Evolutionary conservation across 30 jellyfish, hydroid and myxozoan genomes (phyloP).

Genomic region (Aurelia sp.): DNA sequence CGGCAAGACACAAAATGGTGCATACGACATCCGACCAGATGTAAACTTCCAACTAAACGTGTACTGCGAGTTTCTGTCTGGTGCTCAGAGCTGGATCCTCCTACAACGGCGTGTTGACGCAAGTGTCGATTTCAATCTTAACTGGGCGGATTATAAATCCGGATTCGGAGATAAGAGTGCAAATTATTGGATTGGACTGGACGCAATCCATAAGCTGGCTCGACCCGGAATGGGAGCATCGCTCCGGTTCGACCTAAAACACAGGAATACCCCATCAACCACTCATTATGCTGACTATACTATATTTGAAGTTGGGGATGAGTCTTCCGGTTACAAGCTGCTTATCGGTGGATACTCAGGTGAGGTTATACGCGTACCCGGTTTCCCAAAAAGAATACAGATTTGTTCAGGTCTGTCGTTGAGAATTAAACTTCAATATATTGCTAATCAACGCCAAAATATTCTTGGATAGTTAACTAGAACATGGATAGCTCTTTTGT

Average conservation of each 20-base stretch:
- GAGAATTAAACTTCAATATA: no score
- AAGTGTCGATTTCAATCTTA: constrained; percentile 13
- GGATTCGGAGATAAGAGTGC: constrained; percentile 28
- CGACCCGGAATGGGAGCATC: constrained; percentile 23
- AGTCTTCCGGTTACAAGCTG: constrained; percentile 34
- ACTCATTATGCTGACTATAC: constrained; percentile 35
- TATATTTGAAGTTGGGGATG: constrained; percentile 53
- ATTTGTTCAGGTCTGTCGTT: no score
- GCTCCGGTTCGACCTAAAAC: constrained; percentile 33
- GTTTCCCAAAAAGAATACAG: no score
- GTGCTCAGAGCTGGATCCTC: constrained; percentile 52
- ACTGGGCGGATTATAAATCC: constrained; percentile 29
- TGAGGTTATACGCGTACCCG: no score
- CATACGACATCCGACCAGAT: constrained; percentile 33
- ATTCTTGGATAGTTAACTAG: no score
- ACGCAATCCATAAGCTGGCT: constrained; percentile 13
- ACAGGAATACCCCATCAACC: constrained; percentile 21
- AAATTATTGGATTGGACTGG: constrained; percentile 44
- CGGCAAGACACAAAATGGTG: constrained; percentile 44
- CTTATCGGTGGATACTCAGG: constrained; percentile 45
- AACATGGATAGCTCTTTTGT: no score
- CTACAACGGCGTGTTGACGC: constrained; percentile 31
- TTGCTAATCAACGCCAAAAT: no score
- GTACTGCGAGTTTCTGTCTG: constrained; percentile 35
- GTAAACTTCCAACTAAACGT: constrained; percentile 12